Evolutionary conservation across 2,113 vertebrate genomes (phyloP), one percentile per base, ranked within the genome.

Genomic region (Pelobates fuscus): DNA sequence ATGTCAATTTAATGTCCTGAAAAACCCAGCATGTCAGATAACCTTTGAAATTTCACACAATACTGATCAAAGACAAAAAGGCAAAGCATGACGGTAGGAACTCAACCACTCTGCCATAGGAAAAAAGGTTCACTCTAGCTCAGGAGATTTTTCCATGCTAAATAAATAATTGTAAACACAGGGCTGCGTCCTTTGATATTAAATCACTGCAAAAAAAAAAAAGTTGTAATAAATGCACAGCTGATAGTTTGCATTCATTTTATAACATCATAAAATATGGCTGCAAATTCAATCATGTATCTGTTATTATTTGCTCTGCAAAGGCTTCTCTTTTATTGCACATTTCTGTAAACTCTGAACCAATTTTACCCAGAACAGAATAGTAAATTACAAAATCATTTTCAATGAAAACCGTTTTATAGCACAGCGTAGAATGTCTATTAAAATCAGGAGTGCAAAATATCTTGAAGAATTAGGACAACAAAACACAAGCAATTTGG

Each of bases 31-130:
- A 52, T 55, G 55, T 76, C 82, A 82, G 59, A 78, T 78, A 88
- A 85, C 78, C 87, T 88, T 88, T 82, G 67, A 83, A 84, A 84
- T 87, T 83, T 84, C 80, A 84, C 80, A 80, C 77, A 78, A 80
- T 80, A 75, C 3, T 26, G 80, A 84, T 82, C 72, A 83, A 82
- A 86, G 80, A 82, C 55, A 69, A n/a, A 82, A 82, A 84, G 69
- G 27, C 77, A 83, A 11, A 43, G 64, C 7, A 77, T 78, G 77
- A 46, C 20, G 55, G 21, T 32, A 71, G 62, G 78, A 84, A 76
- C 68, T 27, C 46, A 62, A 81, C 65, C 54, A 0, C 52, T 85
- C 78, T 83, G 65, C 49, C 54, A 71, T 20, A 62, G 29, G 59
- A 80, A 78, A 62, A 83, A 68, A 71, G 1, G 14, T 78, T 61